Evolutionary conservation across 2,113 vertebrate genomes (phyloP).

Genomic region (Mirza zaza): DNA sequence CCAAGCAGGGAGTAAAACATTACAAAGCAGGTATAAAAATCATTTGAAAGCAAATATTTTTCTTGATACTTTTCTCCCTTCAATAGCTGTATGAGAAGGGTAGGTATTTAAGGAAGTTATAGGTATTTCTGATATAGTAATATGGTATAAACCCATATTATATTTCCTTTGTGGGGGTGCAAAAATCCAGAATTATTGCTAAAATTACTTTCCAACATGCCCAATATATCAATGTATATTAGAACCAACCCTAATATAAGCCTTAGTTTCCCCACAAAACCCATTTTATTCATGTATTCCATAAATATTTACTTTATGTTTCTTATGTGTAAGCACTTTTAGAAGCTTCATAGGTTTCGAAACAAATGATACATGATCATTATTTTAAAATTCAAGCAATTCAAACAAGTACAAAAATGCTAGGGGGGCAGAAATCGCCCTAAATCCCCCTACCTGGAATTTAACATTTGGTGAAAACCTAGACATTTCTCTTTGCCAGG

Average conservation of each 20-base stretch:
- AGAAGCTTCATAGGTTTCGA: background rate
- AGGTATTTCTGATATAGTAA: constrained; percentile 6
- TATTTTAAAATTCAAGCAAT: constrained; percentile 54
- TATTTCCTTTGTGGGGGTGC: background rate
- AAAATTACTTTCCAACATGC: background rate
- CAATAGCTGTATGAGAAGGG: background rate
- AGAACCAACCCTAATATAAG: constrained; percentile 17
- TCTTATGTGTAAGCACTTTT: background rate
- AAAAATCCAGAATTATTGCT: constrained; percentile 2
- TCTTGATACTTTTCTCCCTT: background rate
- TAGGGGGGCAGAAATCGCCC: background rate
- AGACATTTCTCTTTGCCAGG: constrained; percentile 15
- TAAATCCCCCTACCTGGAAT: background rate
- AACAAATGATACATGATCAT: background rate
- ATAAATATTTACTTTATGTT: background rate
- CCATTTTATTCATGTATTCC: background rate
- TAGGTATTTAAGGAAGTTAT: background rate
- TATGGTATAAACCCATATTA: background rate
- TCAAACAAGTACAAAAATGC: constrained; percentile 5
- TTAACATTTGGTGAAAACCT: constrained; percentile 4
- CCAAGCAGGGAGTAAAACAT: background rate
- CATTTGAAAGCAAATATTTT: constrained; percentile 38
- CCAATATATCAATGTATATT: background rate
- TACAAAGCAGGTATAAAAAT: constrained; percentile 9
- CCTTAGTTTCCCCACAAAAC: background rate